Percentiles rank a stretch among this genome's conserved stretches.
phyloP scores from a whole-genome alignment of 2,113 vertebrate genomes.

The Ammodytes dubius region DNA sequence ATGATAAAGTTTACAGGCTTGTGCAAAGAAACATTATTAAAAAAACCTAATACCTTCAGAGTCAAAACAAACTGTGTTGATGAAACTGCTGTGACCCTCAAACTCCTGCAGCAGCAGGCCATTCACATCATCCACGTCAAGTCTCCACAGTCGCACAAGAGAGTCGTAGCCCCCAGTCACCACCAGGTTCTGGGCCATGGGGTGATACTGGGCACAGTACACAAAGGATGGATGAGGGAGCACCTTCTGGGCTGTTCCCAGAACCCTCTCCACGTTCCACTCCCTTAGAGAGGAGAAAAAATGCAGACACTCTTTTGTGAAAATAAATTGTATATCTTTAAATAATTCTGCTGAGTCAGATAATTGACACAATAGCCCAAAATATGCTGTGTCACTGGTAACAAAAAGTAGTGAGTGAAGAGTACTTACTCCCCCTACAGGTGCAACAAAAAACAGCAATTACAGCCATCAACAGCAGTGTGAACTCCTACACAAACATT shows the following conservation, averaged over 20 bases:
- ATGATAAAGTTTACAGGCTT: background rate
- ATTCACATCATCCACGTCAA: conserved; percentile 87
- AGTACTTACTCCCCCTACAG: conserved; percentile 36
- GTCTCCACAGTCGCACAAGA: conserved; percentile 91
- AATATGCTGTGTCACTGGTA: conserved; percentile 26
- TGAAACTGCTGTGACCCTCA: conserved; percentile 91
- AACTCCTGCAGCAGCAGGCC: conserved; percentile 93
- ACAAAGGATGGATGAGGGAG: conserved; percentile 97
- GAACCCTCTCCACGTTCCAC: conserved; percentile 90
- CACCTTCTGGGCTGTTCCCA: conserved; percentile 87
- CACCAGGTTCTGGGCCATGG: conserved; percentile 87
- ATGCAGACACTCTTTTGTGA: conserved; percentile 2
- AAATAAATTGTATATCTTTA: background rate
- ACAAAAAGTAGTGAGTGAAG: background rate
- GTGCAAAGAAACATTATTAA: background rate
- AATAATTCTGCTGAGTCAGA: background rate
- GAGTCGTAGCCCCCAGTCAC: conserved; percentile 94
- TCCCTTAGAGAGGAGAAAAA: conserved; percentile 81
- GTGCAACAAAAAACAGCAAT: background rate
- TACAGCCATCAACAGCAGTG: background rate
- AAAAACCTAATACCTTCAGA: conserved; percentile 86
- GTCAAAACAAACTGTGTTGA: conserved; percentile 96
- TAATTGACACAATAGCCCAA: background rate
- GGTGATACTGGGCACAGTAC: conserved; percentile 95
- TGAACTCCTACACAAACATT: background rate